Evolutionary conservation across 1,140 invertebrate species (phyloP).

Genomic region (Aphaenogaster rudis): DNA sequence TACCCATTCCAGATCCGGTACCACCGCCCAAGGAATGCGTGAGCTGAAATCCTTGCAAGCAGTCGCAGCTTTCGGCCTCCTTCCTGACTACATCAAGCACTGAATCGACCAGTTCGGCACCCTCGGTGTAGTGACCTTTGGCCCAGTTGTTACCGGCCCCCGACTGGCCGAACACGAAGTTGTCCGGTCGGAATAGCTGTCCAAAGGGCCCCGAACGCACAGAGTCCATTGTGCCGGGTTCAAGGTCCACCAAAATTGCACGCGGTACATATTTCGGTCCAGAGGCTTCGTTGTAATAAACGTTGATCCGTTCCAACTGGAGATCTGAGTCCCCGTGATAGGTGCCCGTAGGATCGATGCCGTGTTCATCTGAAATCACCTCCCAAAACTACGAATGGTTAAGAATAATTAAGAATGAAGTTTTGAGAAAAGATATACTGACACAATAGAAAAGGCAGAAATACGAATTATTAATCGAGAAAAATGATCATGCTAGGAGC

Average conservation of each 20-base stretch:
- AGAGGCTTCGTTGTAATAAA: slow-evolving; percentile 96
- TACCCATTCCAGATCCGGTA: slow-evolving; percentile 94
- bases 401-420: slow-evolving; percentile 12
- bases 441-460: neutral
- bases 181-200: slow-evolving; percentile 95
- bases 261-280: slow-evolving; percentile 96
- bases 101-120: slow-evolving; percentile 95
- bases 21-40: slow-evolving; percentile 92
- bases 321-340: slow-evolving; percentile 95
- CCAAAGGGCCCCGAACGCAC: slow-evolving; percentile 95
- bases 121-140: slow-evolving; percentile 98
- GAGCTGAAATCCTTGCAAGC: slow-evolving; percentile 95
- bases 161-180: slow-evolving; percentile 94
- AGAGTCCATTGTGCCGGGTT: slow-evolving; percentile 96
- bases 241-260: slow-evolving; percentile 95
- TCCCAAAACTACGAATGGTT: slow-evolving; percentile 91
- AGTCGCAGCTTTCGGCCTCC: slow-evolving; percentile 96
- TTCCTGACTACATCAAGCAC: slow-evolving; percentile 95
- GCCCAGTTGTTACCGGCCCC: slow-evolving; percentile 94
- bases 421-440: neutral
- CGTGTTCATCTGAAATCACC: slow-evolving; percentile 96
- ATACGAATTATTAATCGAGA: neutral
- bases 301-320: slow-evolving; percentile 95
- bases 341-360: slow-evolving; percentile 94
- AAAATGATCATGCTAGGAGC: neutral